Base-by-base conservation (phyloP, 2,888 invertebrate species). In the Stegophylla sp. region DNA sequence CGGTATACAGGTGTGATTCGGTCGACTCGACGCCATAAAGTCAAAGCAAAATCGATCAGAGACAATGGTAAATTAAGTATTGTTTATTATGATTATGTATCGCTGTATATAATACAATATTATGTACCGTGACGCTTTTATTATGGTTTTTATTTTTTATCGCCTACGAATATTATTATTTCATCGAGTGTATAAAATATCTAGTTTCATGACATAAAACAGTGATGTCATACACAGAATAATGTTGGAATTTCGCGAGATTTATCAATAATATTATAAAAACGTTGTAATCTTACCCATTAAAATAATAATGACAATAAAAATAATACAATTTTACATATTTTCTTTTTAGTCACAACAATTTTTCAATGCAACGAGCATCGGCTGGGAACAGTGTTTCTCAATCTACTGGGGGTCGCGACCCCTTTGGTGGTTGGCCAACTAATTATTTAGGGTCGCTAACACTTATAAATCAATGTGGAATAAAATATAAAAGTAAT, bases 131-230 rank as follows among this genome's bases (percentile, higher is more conserved):
- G 34, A 48, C 64, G 66, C 5, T 51, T 53, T 66, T 64, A 63
- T 63, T 45, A 41, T 28, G n/a, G 17, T 75, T 75, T 64, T 48
- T 28, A 63, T 64, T 66, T 64, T 66, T 75, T 75, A 75, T 75
- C 75, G 41, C 48, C 48, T 2, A 48, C 28, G 20, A 75, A 66
- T 64, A 75, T n/a, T n/a, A n/a, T n/a, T n/a, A n/a, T 75, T 75
- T 64, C 75, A 75, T 75, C 75, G 34, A 41, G 41, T 63, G 20
- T 72, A 59, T 63, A 63, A 63, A 74, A 74, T 75, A 75, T 75
- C 64, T 17, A 13, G 53, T 75, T 75, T 53, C 75, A 66, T 51
- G n/a, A n/a, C n/a, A 64, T 10, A 20, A 66, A 75, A 66, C 34
- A 5, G 7, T 53, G 28, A 75, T 64, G 75, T 66, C 51, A 53